Evolutionary conservation across 2,888 invertebrate genomes (phyloP).

Genomic region (Drosophila meridiana): DNA sequence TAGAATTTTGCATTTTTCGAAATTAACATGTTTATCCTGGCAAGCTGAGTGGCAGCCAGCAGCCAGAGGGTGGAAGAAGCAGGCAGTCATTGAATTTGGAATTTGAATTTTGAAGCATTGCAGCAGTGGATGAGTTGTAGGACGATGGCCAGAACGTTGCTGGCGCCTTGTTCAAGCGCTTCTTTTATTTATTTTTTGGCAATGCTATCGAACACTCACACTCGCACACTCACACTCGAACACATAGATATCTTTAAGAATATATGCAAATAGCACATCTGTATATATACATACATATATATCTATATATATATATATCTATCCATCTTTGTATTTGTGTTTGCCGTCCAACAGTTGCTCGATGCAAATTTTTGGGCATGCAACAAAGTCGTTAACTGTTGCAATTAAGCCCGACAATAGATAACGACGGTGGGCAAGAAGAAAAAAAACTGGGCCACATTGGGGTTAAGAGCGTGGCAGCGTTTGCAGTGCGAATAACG

Average conservation of each 20-base stretch:
- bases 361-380: conserved; percentile 30
- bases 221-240: conserved; percentile 17
- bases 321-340: background rate
- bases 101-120: conserved; percentile 57
- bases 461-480: conserved; percentile 44
- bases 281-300: background rate
- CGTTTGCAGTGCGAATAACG: background rate
- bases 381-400: conserved; percentile 44
- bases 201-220: conserved; percentile 55
- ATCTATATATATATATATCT: no score
- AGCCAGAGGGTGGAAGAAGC: background rate
- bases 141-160: background rate
- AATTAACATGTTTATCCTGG: conserved; percentile 79
- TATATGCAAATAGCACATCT: conserved; percentile 15
- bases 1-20: conserved; percentile 80
- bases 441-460: conserved; percentile 33
- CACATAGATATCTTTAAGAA: background rate
- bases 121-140: conserved; percentile 27
- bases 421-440: conserved; percentile 26
- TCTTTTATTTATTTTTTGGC: conserved; percentile 19
- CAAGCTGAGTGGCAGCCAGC: conserved; percentile 27
- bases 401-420: conserved; percentile 65
- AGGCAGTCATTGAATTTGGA: conserved; percentile 52
- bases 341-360: conserved; percentile 12
- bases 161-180: conserved; percentile 42